Conservation (phyloP, 2,888 invertebrate genomes). For the Dromius quadrimaculatus region DNA sequence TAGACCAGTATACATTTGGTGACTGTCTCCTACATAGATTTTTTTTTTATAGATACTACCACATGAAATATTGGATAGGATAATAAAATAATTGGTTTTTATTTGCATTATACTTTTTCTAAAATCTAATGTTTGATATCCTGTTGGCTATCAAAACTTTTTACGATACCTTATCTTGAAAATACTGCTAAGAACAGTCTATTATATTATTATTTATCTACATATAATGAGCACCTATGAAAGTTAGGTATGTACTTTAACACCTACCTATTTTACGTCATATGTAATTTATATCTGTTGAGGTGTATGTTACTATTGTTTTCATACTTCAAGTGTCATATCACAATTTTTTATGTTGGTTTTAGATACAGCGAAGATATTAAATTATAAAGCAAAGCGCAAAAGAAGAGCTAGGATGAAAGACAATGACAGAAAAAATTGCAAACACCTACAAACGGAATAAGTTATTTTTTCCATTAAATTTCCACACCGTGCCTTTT, state of each 20-base stretch:
- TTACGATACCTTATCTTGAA: too few species aligned
- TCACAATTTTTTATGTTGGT: constrained; percentile 4
- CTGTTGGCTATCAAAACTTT: too few species aligned
- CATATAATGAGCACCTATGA: constrained; percentile 19
- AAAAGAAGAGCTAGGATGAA: not conserved
- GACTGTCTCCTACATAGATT: too few species aligned
- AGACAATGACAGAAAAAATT: not conserved
- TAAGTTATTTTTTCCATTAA: too few species aligned
- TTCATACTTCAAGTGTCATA: constrained; percentile 27
- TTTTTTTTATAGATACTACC: too few species aligned
- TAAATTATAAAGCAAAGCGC: constrained; percentile 1
- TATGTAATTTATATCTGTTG: constrained; percentile 15
- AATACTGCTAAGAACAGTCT: too few species aligned
- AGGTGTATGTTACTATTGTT: constrained; percentile 27
- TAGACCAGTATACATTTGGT: too few species aligned
- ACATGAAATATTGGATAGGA: too few species aligned
- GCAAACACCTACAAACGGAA: not conserved
- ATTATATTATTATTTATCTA: constrained; percentile 25
- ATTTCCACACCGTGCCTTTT: too few species aligned
- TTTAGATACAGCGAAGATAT: not conserved
- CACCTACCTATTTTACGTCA: constrained; percentile 25
- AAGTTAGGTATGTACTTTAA: constrained; percentile 22
- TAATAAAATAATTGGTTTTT: too few species aligned
- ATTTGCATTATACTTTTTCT: too few species aligned
- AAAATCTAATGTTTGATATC: too few species aligned